phyloP scores from a whole-genome alignment of 2,113 vertebrate species.

The Ptyas mucosa region DNA sequence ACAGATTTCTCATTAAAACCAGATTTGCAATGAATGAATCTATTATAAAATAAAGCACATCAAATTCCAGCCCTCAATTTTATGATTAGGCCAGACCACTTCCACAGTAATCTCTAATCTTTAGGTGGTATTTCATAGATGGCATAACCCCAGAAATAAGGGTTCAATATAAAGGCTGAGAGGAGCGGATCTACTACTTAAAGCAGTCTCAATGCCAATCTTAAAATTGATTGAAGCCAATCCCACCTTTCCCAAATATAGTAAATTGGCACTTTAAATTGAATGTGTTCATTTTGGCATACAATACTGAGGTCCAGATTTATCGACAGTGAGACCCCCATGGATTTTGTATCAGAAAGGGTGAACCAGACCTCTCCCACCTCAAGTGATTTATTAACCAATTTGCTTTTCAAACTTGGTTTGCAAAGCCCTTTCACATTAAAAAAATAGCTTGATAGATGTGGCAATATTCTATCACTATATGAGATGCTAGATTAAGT shows the following conservation, averaged over 20 bases:
- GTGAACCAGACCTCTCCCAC: not conserved
- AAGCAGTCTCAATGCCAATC: not conserved
- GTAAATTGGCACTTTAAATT: not conserved
- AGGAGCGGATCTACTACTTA: not conserved
- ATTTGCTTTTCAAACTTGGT: not conserved
- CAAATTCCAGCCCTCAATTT: not conserved
- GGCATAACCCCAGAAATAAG: not conserved
- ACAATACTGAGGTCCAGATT: not conserved
- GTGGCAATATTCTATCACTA: not conserved
- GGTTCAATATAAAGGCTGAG: not conserved
- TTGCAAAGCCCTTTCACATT: not conserved
- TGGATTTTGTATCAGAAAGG: not conserved
- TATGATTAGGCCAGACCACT: not conserved
- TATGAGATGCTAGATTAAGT: not conserved
- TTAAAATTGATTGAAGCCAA: not conserved
- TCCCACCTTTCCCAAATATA: not conserved
- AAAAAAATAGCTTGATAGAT: not conserved
- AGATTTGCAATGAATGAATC: not conserved
- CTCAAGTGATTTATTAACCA: not conserved
- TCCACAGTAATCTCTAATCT: not conserved
- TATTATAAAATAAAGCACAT: not conserved
- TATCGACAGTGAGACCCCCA: not conserved
- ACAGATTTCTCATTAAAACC: not conserved
- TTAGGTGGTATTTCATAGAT: not conserved
- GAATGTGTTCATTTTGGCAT: not conserved